Conservation (phyloP, 2,888 invertebrate genomes). For the Protonemura montana region DNA sequence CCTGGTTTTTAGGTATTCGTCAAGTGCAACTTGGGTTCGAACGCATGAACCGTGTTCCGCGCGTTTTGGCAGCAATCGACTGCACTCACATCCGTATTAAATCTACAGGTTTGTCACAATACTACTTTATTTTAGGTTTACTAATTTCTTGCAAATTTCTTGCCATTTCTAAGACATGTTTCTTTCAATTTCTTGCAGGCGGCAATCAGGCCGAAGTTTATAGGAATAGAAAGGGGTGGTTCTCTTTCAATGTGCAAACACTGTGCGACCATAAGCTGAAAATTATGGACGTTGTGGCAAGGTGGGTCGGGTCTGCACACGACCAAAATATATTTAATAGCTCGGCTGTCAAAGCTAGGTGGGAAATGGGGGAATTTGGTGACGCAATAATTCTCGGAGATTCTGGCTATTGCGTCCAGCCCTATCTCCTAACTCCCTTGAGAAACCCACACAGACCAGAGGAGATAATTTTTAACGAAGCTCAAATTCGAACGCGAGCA, state of each 20-base stretch:
- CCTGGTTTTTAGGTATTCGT: conserved; percentile 19
- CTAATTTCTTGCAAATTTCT: not conserved
- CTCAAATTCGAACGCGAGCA: conserved; percentile 32
- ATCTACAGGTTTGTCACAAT: conserved; percentile 38
- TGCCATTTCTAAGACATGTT: too few species aligned
- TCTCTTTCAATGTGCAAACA: conserved; percentile 45
- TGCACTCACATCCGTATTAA: conserved; percentile 42
- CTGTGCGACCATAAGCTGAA: conserved; percentile 33
- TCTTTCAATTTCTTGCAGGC: conserved; percentile 30
- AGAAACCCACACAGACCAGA: conserved; percentile 31
- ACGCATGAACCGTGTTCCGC: conserved; percentile 36
- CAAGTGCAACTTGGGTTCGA: conserved; percentile 21
- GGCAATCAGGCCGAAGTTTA: conserved; percentile 39
- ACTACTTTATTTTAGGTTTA: not conserved
- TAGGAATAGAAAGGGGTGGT: conserved; percentile 44
- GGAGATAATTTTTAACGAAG: conserved; percentile 39
- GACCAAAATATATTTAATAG: conserved; percentile 44
- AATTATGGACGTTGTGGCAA: conserved; percentile 42
- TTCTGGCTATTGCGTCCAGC: conserved; percentile 25
- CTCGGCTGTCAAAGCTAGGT: conserved; percentile 27
- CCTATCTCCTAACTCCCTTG: conserved; percentile 24
- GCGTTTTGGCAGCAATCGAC: conserved; percentile 44
- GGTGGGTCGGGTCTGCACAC: conserved; percentile 44
- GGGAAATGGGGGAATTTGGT: conserved; percentile 43
- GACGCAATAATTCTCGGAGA: conserved; percentile 46